Evolutionary conservation across 2,797 vertebrate species (phyloP), one percentile per base, ranked within the genome.

Genomic region (Phaenicophaeus curvirostris): DNA sequence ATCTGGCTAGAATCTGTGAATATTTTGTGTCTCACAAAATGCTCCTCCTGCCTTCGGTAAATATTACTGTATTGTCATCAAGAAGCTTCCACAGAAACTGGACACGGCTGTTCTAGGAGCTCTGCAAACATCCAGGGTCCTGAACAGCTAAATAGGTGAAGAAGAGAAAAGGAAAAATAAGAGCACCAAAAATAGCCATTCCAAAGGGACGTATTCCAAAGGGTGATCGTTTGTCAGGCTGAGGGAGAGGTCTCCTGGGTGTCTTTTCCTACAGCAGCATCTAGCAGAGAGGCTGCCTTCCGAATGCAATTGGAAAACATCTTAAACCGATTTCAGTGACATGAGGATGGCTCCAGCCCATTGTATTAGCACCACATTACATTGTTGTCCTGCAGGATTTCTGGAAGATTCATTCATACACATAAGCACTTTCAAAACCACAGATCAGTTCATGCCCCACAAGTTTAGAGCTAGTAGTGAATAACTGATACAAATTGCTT

Each of bases 401-500:
- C 48, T 91, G 53, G n/a, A 94, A 13, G 50, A 88, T 37, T 69
- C 37, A 39, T 73, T 93, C 30, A 48, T 12, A n/a, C 31, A 30
- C 3, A 48, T 17, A 80, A 4, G 13, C 39, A 67, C n/a, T 55
- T n/a, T 50, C 54, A 86, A 89, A 94, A 81, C 6, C 10, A 16
- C 27, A 6, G 0, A 89, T 31, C 4, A 25, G 65, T 85, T 93
- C 21, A 67, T 83, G 18, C 24, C 48, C 41, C 27, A 67, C 18
- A 87, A 74, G 37, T 74, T 71, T 78, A 67, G 17, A 62, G 25
- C 39, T 82, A 90, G 39, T 16, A 87, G 24, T 57, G 54, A 80
- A 88, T 84, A 84, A 82, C 39, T 73, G 35, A 90, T 90, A 62
- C 54, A 5, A 84, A 76, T 55, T 83, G 55, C 31, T 87, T 89